Base-by-base conservation (phyloP, 2,113 vertebrate genomes). In the Mirounga angustirostris region DNA sequence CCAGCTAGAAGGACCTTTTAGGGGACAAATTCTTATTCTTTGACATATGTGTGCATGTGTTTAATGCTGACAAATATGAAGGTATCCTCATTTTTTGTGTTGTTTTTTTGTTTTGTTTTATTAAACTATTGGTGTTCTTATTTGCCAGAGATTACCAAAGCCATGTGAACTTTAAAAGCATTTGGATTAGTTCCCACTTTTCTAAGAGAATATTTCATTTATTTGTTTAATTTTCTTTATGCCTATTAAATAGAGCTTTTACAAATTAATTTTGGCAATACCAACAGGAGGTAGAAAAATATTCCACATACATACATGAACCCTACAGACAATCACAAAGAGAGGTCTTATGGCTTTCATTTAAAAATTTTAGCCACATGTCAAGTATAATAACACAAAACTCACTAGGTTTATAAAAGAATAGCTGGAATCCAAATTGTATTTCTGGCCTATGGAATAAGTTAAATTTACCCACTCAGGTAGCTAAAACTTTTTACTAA, bases 161-260 rank as follows among this genome's bases (percentile, higher is more conserved):
- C 36, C 56, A 67, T 58, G 5, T 56, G 26, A 93, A 83, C 52
- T 71, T 78, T 36, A 86, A 96, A 90, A 74, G 19, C n/a, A 82
- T 80, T 86, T 96, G 24, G 14, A 36, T 95, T 89, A 93, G 12
- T 71, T 84, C 30, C 46, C 91, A 21, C 79, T 76, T 93, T 91
- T 89, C 78, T 89, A 22, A 94, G 33, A 92, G 26, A 92, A 79
- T 65, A 96, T 36, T 59, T 79, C 73, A 65, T 91, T 76, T 95
- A 59, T 65, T 7, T 94, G 46, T 8, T 80, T 58, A 58, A 86
- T 96, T 93, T 76, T 58, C 33, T 85, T 81, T 86, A 82, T 78
- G 19, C 13, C 28, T 78, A 54, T 82, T 87, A 78, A 91, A 24
- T 71, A 78, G 58, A 91, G 21, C 46, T 80, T 89, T 96, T 95